Base-by-base conservation (phyloP, 2,797 vertebrate genomes). In the Sebastes baramenuke region DNA sequence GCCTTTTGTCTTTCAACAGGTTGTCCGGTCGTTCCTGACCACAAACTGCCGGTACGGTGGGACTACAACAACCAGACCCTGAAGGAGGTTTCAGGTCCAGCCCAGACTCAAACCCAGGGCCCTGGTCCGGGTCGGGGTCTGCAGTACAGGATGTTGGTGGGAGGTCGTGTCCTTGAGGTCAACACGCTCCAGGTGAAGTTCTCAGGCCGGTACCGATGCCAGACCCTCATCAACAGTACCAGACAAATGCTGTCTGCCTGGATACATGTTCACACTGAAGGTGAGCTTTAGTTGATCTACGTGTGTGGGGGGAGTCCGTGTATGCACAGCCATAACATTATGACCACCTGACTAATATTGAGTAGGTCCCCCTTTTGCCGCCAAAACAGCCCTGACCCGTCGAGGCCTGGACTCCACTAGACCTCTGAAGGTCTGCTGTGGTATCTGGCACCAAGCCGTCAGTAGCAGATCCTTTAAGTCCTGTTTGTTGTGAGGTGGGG, bases 141-240 rank as follows among this genome's bases (percentile, higher is more conserved):
- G 74, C 93, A 93, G 32, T 93, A 95, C 87, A 90, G 84, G 76
- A 74, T 89, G 67, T 86, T 97, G 81, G 92, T 71, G 61, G 94
- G 94, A 38, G 96, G 96, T 8, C 95, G 94, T 0, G 93, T 97
- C 80, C 92, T 97, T 36, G 96, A 97, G 93, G 95, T 97, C 87
- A 95, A 93, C 89, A 94, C 94, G 4, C 87, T 67, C 60, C 93
- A 93, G 14, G 90, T 77, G 67, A 91, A 68, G 64, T 95, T 96
- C 83, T 86, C 90, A 14, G 96, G 96, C 80, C 93, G 79, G 3
- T 96, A 95, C 81, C 90, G 79, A 46, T 97, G 96, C 42, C 93
- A 93, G 90, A 95, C 95, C 7, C 83, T 92, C 76, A 64, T 89
- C 69, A 85, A 79, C 79, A 64, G 83, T 24, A 90, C 70, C 78